Conservation (phyloP, 2,797 vertebrate species). For the Pseudomugil tenellus region DNA sequence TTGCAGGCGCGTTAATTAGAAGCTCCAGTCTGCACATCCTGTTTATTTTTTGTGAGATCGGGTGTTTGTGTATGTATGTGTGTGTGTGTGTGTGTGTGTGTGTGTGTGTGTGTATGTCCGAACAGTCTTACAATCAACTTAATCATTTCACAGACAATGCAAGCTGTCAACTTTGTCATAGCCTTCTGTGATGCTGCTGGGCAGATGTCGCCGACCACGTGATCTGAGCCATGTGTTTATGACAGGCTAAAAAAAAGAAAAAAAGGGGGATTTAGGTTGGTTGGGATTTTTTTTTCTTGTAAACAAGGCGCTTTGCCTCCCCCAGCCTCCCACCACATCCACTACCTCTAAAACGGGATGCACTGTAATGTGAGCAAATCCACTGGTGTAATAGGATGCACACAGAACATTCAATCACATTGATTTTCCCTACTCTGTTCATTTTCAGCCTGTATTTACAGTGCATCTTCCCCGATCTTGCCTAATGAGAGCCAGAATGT, state of each 20-base stretch:
- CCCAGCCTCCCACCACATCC: background rate
- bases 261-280: conserved; percentile 14
- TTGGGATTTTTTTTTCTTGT: conserved; percentile 26
- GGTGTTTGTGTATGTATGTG: too few relatives aligned
- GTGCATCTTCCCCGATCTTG: background rate
- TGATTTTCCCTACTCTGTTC: conserved; percentile 30
- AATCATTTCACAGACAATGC: conserved; percentile 59
- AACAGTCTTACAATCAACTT: conserved; percentile 24
- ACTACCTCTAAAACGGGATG: conserved; percentile 13
- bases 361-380: conserved; percentile 20
- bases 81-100: too few relatives aligned
- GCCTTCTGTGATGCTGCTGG: conserved; percentile 38
- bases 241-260: conserved; percentile 24
- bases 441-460: conserved; percentile 43
- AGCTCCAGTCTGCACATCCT: background rate
- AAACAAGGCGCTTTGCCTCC: conserved; percentile 31
- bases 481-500: conserved; percentile 49
- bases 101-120: background rate
- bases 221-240: conserved; percentile 54
- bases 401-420: conserved; percentile 45
- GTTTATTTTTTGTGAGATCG: background rate
- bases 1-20: background rate
- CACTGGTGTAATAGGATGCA: conserved; percentile 36
- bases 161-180: conserved; percentile 61
- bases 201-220: conserved; percentile 70